Evolutionary conservation across 1,140 invertebrate genomes (phyloP).

Genomic region (Anastrepha ludens): DNA sequence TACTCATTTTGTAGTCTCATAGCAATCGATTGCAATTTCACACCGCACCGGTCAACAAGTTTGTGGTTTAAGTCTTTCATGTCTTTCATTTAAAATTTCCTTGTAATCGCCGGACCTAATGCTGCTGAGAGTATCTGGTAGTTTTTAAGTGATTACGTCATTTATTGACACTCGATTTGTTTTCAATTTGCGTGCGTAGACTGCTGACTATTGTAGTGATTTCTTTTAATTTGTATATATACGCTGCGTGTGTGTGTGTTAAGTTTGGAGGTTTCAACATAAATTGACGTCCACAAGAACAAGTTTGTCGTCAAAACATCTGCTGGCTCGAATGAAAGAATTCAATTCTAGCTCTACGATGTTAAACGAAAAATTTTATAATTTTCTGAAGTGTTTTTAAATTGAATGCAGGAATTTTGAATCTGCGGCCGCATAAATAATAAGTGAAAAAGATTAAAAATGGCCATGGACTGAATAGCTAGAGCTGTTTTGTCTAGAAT

Average conservation of each 20-base stretch:
- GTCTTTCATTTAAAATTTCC: slow-evolving; percentile 53
- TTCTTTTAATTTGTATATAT: background rate
- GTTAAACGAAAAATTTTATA: no score
- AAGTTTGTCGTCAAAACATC: slow-evolving; percentile 27
- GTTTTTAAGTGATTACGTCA: slow-evolving; percentile 50
- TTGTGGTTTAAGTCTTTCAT: slow-evolving; percentile 56
- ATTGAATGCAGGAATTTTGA: no score
- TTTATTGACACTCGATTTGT: slow-evolving; percentile 29
- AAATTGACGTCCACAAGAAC: background rate
- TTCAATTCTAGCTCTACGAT: no score
- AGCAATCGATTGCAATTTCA: background rate
- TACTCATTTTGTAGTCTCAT: background rate
- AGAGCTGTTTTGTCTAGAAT: no score
- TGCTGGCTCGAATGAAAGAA: no score
- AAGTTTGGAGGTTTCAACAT: background rate
- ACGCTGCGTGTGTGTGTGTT: background rate
- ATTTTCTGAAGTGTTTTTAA: no score
- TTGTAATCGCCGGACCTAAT: background rate
- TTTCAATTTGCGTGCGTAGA: slow-evolving; percentile 2
- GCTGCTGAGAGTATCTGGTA: slow-evolving; percentile 1
- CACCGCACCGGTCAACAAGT: slow-evolving; percentile 20
- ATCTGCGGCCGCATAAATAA: no score
- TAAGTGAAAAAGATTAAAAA: no score
- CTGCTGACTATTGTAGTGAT: background rate
- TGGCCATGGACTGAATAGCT: no score